phyloP scores from a whole-genome alignment of 2,888 invertebrate genomes.

The Acronicta aceris region DNA sequence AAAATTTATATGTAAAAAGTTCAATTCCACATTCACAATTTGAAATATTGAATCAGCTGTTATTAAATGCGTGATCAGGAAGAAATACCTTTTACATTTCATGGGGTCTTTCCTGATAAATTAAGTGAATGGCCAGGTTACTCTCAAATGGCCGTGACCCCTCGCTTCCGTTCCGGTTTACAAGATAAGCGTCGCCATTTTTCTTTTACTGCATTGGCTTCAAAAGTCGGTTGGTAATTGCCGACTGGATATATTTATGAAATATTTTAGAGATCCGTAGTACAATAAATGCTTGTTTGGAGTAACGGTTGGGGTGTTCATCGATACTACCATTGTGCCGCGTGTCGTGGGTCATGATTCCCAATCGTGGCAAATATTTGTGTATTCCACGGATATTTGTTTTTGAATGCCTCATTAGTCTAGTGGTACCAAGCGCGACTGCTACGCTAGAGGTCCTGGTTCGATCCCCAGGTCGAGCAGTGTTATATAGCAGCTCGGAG shows the following conservation, averaged over 20 bases:
- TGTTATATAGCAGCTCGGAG: no score
- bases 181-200: conserved; percentile 14
- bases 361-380: no score
- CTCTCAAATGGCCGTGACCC: conserved; percentile 44
- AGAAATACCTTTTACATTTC: conserved; percentile 40
- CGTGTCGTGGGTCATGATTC: no score
- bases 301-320: no score
- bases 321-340: no score
- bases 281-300: neutral
- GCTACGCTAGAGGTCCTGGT: no score
- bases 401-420: no score
- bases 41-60: conserved; percentile 29
- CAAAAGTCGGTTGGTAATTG: conserved; percentile 33
- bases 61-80: conserved; percentile 28
- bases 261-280: conserved; percentile 6
- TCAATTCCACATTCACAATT: conserved; percentile 7
- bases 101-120: conserved; percentile 31
- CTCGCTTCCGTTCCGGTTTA: conserved; percentile 33
- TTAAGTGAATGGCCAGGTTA: conserved; percentile 35
- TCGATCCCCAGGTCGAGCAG: no score
- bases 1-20: conserved; percentile 4
- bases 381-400: no score
- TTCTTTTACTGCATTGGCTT: conserved; percentile 15
- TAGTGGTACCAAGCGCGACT: no score
- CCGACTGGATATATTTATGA: conserved; percentile 20